Evolutionary conservation across 1,140 invertebrate species (phyloP), one percentile per base, ranked within the genome.

Genomic region (Drosophila oshimai): DNA sequence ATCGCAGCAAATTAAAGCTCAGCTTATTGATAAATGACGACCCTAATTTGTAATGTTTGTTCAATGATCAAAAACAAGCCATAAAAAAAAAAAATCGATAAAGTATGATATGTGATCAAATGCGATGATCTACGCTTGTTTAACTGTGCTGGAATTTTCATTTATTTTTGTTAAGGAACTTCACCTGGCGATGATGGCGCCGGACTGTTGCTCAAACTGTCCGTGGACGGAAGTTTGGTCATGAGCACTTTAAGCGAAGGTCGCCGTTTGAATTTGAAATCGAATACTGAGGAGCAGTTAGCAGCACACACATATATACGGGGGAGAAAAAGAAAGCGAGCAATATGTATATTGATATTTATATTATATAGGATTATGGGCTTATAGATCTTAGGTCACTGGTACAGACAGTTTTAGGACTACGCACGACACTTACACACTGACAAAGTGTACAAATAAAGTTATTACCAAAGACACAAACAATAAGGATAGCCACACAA

Each of bases 181-280:
- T 90, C 91, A 92, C 92, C 92, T 91, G 92, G 92, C 76, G 92
- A 92, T 79, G 91, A 90, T 71, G 92, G 92, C 84, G 91, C 90
- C 60, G 92, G 92, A 76, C 92, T 93, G 83, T 92, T 92, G 83
- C 89, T 92, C 67, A 93, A 89, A 68, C 92, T 92, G 79, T 93
- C 92, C 74, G 81, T 92, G 54, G 92, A 93, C 49, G 92, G 91
- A 60, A 92, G 89, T 91, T 92, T 93, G 53, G 92, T 91, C 68
- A 92, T 73, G 29, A 92, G 90, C 45, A 91, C 84, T 83, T 90
- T 89, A 36, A 90, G 77, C 61, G 90, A 91, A 62, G 90, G 81
- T 73, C 84, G 89, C 62, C 90, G 74, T 74, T 87, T 89, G 78
- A 88, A 88, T 89, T 88, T 88, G 68, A 89, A 89, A 83, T 88